Conservation (phyloP, 2,797 vertebrate genomes). For the Malurus splendens region DNA sequence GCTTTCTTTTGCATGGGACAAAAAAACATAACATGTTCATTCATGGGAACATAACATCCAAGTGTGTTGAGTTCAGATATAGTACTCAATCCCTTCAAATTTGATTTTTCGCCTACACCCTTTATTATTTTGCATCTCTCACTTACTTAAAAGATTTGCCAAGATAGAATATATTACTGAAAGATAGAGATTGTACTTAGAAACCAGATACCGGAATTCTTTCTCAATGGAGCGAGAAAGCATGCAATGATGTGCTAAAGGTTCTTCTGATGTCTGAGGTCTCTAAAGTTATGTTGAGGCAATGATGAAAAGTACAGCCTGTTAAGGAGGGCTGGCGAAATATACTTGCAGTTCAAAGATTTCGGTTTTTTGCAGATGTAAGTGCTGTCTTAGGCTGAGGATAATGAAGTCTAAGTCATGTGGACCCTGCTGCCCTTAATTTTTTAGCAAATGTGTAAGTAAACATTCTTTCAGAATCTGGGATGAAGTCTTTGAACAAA, state of each 20-base stretch:
- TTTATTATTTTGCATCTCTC: constrained; percentile 5
- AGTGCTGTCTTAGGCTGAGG: background rate
- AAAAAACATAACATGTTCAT: background rate
- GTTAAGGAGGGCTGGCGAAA: background rate
- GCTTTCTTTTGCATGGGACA: constrained; percentile 32
- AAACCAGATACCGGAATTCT: background rate
- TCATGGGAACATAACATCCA: background rate
- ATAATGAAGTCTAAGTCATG: background rate
- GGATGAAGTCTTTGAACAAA: background rate
- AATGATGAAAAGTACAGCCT: background rate
- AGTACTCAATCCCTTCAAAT: constrained; percentile 22
- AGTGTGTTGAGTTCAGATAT: constrained; percentile 5
- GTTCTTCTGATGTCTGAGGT: background rate
- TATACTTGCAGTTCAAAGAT: background rate
- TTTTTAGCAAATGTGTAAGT: background rate
- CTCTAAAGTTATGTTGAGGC: background rate
- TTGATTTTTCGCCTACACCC: background rate
- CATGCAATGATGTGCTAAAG: constrained; percentile 4
- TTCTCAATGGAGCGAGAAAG: background rate
- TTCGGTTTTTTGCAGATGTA: background rate
- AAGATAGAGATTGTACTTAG: background rate
- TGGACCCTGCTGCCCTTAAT: background rate
- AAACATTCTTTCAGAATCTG: background rate
- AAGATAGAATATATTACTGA: background rate
- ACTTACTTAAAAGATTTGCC: constrained; percentile 20